Evolutionary conservation across 2,797 vertebrate genomes (phyloP).

Genomic region (Pygocentrus nattereri): DNA sequence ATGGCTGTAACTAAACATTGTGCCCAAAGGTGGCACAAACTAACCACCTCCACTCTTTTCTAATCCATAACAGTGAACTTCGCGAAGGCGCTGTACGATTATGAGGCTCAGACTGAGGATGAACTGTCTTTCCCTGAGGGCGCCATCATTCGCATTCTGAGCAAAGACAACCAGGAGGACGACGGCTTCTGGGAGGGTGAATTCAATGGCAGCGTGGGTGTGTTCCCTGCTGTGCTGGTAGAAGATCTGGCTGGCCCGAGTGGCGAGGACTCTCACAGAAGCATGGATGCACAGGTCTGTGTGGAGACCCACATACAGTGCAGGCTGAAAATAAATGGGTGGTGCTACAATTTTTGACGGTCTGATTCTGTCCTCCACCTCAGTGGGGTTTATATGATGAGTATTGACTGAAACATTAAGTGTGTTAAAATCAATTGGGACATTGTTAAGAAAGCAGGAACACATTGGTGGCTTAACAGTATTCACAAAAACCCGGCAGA

Average conservation of each 20-base stretch:
- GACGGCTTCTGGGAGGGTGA: slow-evolving; percentile 99
- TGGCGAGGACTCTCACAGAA: slow-evolving; percentile 80
- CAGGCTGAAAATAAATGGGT: not conserved
- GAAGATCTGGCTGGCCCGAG: slow-evolving; percentile 87
- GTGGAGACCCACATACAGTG: not conserved
- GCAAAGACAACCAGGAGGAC: slow-evolving; percentile 93
- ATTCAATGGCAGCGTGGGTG: slow-evolving; percentile 86
- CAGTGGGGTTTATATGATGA: too few species aligned
- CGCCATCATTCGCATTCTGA: slow-evolving; percentile 93
- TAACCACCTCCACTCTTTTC: slow-evolving; percentile 27
- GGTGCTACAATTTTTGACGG: not conserved
- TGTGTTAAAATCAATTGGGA: too few species aligned
- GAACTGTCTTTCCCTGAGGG: slow-evolving; percentile 96
- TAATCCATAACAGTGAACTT: slow-evolving; percentile 83
- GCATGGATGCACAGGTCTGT: slow-evolving; percentile 80
- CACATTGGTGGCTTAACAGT: too few species aligned
- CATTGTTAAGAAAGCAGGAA: too few species aligned
- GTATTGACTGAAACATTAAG: too few species aligned
- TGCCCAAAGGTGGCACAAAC: not conserved
- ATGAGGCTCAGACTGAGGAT: slow-evolving; percentile 91
- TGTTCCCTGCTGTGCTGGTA: slow-evolving; percentile 93
- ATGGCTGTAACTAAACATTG: not conserved
- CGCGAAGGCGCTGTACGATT: slow-evolving; percentile 96
- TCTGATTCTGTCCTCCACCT: not conserved
- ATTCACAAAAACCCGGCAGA: too few species aligned